Evolutionary conservation across 1,140 invertebrate species (phyloP), one percentile per base, ranked within the genome.

Genomic region (Euwallacea fornicatus): DNA sequence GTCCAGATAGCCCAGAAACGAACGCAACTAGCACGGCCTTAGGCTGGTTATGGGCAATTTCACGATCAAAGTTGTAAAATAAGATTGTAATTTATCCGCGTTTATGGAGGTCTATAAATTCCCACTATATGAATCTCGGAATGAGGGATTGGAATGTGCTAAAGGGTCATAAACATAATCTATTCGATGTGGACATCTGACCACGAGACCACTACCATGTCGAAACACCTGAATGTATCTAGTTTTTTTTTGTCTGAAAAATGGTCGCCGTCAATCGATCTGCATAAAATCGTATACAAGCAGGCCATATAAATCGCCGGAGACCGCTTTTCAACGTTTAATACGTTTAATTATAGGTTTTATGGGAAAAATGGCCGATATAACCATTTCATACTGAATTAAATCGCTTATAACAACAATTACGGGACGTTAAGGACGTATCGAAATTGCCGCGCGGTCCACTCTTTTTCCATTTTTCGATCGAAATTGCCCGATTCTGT

Each of bases 331-430:
- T 65, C 63, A 65, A 65, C 63, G 33, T 65, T 65, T 55, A 55
- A 65, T 65, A 55, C 50, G 21, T 65, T 55, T 65, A 65, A 65
- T 65, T 65, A 55, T 15, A 65, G 63, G 46, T 65, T 65, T 65
- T 65, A 65, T 53, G 21, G 46, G 11, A 65, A 65, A 46, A 33
- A 54, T 65, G 46, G 13, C 53, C 46, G 21, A 8, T 21, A 47
- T 46, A 50, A 50, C 61, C 43, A 63, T 54, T 65, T 65, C 63
- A 46, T 6, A 54, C 63, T 54, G 63, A 65, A 65, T 65, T 65
- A 65, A 65, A 65, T 42, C 42, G 63, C 53, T 46, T 53, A 54
- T 65, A 55, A 41, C 46, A 65, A 54, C 63, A 41, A 65, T 65
- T 65, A 65, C 21, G 21, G 47, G 47, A 65, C 63, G 41, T 54